Conservation (phyloP, 1,140 invertebrate species). For the Eumaeus atala region DNA sequence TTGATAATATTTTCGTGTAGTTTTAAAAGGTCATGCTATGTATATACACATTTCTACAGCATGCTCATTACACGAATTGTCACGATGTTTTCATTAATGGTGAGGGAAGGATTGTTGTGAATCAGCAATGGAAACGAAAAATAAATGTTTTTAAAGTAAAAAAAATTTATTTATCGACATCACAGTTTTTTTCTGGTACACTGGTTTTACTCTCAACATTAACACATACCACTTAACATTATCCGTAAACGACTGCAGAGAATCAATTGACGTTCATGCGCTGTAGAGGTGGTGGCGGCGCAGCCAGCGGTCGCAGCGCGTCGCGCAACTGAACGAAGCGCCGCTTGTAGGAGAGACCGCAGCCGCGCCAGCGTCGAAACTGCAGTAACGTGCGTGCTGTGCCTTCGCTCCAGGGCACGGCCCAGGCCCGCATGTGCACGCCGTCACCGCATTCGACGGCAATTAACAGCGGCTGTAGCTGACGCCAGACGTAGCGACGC, state of each 20-base stretch:
- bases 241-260: background rate
- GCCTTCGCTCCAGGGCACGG: constrained; percentile 23
- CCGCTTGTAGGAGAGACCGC: constrained; percentile 95
- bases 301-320: constrained; percentile 21
- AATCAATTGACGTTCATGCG: constrained; percentile 11
- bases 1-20: too few relatives aligned
- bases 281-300: constrained; percentile 16
- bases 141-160: too few relatives aligned
- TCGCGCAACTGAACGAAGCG: constrained; percentile 84
- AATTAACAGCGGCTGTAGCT: constrained; percentile 24
- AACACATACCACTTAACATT: too few relatives aligned
- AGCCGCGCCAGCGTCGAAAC: constrained; percentile 95
- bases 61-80: too few relatives aligned
- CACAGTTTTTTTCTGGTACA: too few relatives aligned
- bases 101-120: too few relatives aligned
- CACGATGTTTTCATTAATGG: too few relatives aligned
- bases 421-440: constrained; percentile 38
- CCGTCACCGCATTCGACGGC: constrained; percentile 33
- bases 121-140: too few relatives aligned
- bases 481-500: constrained; percentile 23
- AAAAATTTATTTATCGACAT: too few relatives aligned
- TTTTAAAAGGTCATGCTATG: too few relatives aligned
- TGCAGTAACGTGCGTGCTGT: constrained; percentile 79
- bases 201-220: background rate
- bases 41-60: too few relatives aligned